Evolutionary conservation across 1,140 invertebrate species (phyloP), one percentile per base, ranked within the genome.

Genomic region (Eumeta japonica): DNA sequence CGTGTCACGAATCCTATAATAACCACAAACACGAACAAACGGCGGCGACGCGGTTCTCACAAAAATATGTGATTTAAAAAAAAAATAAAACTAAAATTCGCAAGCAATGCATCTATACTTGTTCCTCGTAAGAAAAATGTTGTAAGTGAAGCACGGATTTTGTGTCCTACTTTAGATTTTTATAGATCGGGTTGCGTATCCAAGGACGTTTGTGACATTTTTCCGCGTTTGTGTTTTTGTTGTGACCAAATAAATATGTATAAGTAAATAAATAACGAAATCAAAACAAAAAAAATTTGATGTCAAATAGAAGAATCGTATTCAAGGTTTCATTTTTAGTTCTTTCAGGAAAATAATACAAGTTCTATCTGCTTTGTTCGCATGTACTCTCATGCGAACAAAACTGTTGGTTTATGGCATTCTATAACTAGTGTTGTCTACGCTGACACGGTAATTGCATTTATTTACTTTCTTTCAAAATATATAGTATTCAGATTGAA

Each of bases 111-210:
- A n/a, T n/a, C n/a, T n/a, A n/a, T n/a, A n/a, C n/a, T n/a, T n/a
- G n/a, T n/a, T n/a, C n/a, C n/a, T n/a, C n/a, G n/a, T n/a, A n/a
- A n/a, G n/a, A n/a, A n/a, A n/a, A n/a, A n/a, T n/a, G n/a, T n/a
- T n/a, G n/a, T n/a, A n/a, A n/a, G n/a, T n/a, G n/a, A 71, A 67
- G 68, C 68, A 74, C 68, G 68, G 68, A 66, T 67, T 55, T 35
- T 58, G 68, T 57, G 67, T 74, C 68, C 68, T 74, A 59, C 64
- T 51, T 65, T 71, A 70, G 63, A 68, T 62, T 43, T 62, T 59
- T 63, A 73, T 59, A 66, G 40, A 56, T 50, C 57, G 59, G 60
- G 52, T 62, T 64, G 67, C 64, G 64, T 74, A 68, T 70, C 66
- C 66, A 67, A 61, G 58, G 59, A 71, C 68, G 66, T 74, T 74